These are phyloP conservation scores for Epicauta chinensis DNA, from an alignment of 1,140 invertebrate genomes.

Conservation along the genomic window DNA sequence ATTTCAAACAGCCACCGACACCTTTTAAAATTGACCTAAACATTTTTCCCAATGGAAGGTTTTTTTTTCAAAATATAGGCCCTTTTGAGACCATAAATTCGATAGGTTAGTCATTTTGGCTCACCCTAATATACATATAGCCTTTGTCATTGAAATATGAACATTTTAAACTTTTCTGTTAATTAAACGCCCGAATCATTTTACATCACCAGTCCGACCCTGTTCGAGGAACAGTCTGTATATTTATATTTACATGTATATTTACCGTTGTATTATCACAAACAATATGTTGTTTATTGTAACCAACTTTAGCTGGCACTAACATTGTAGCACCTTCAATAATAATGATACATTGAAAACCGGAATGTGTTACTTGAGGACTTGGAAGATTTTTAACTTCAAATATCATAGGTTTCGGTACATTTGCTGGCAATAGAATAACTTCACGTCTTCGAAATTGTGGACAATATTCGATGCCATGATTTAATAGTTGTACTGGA, in stretches of 20 bases:
- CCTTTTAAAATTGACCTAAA: no score
- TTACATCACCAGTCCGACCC: no score
- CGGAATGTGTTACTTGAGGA: constrained; percentile 76
- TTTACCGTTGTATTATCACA: constrained; percentile 79
- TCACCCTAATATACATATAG: no score
- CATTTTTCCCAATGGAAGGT: no score
- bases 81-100: no score
- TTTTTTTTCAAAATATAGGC: no score
- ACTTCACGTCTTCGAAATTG: constrained; percentile 59
- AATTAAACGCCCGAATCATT: no score
- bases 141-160: no score
- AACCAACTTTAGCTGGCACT: constrained; percentile 77
- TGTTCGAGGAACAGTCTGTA: no score
- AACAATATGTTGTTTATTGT: constrained; percentile 67
- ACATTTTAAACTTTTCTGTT: no score
- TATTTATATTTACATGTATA: constrained; percentile 14
- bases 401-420: constrained; percentile 79
- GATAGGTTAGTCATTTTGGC: no score
- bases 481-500: constrained; percentile 61
- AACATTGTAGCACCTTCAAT: constrained; percentile 87
- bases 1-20: no score
- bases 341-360: constrained; percentile 85
- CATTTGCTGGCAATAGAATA: constrained; percentile 80
- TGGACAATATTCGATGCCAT: constrained; percentile 73
- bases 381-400: constrained; percentile 87